Percentiles rank a stretch among this genome's conserved stretches.
These are phyloP conservation scores for Amiota communis DNA, from an alignment of 2,888 invertebrate genomes.

Conservation along the genomic window DNA sequence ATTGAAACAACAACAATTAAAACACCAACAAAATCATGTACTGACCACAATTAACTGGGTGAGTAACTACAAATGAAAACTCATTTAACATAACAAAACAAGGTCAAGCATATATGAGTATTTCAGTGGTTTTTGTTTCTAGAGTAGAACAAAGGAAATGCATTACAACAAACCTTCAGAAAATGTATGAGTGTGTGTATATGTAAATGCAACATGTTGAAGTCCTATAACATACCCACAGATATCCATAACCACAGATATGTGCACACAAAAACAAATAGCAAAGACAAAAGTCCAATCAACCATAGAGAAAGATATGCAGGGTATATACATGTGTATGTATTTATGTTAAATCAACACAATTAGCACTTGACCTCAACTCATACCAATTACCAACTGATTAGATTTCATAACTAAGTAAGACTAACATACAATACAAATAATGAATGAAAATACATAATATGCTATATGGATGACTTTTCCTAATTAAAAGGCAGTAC, in stretches of 20 bases:
- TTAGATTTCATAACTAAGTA: neutral
- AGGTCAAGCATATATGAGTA: too few species aligned
- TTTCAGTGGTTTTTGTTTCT: too few species aligned
- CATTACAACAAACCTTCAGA: too few species aligned
- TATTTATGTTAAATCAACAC: constrained; percentile 4
- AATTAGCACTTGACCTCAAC: constrained; percentile 21
- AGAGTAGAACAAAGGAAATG: too few species aligned
- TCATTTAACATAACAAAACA: too few species aligned
- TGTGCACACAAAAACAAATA: neutral
- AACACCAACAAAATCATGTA: too few species aligned
- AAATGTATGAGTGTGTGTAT: too few species aligned
- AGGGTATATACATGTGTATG: neutral
- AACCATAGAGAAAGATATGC: neutral
- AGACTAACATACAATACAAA: neutral
- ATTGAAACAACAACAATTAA: too few species aligned
- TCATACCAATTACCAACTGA: constrained; percentile 20
- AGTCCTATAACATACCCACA: too few species aligned
- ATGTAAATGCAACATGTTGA: too few species aligned
- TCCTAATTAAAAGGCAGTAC: neutral
- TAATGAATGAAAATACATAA: neutral
- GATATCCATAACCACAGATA: neutral
- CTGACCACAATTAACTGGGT: too few species aligned
- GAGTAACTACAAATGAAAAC: too few species aligned
- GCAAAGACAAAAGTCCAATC: neutral
- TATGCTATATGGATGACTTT: neutral